Base-by-base conservation (phyloP, 2,797 vertebrate genomes). In the Chromis chromis region DNA sequence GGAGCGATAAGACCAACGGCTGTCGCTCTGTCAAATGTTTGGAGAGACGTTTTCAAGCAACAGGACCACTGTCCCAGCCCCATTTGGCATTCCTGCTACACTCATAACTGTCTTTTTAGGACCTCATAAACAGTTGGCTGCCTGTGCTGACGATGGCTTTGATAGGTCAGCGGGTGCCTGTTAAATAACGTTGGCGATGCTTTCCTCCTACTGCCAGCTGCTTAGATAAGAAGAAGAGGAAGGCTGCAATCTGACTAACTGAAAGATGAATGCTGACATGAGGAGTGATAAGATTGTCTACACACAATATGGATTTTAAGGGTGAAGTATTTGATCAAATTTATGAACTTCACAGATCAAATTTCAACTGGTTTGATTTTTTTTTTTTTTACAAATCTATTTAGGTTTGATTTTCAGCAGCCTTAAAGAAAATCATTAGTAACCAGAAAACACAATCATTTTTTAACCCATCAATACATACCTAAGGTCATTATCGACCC, bases 151-250 rank as follows among this genome's bases (percentile, higher is more conserved):
- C 70, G 55, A 63, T 39, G 78, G 84, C 72, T 88, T 88, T 90
- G 80, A 89, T 89, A 73, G 89, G 89, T 86, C 87, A 91, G 79
- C 24, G 75, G 86, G 64, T 87, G 84, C 81, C 86, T 74, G 85
- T 91, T 88, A 91, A 92, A 89, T 83, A 83, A 75, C 10, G 4
- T 71, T 83, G 79, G 73, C 82, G 70, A 59, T 40, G 61, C 70
- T 80, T 72, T 74, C 76, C 84, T 86, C 79, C 81, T 74, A 87
- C 75, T 78, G 78, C 84, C 87, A 89, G 85, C 87, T 91, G 81
- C 66, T 80, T 57, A 33, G 64, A 78, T 78, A 72, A 54, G 70
- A 59, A 68, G 65, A 80, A 31, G 49, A 79, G n/a, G 63, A 71
- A 69, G 61, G 53, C 65, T 68, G 46, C 42, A 65, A 54, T 72